Evolutionary conservation across 2,113 vertebrate species (phyloP).

Genomic region (Brachyistius frenatus): DNA sequence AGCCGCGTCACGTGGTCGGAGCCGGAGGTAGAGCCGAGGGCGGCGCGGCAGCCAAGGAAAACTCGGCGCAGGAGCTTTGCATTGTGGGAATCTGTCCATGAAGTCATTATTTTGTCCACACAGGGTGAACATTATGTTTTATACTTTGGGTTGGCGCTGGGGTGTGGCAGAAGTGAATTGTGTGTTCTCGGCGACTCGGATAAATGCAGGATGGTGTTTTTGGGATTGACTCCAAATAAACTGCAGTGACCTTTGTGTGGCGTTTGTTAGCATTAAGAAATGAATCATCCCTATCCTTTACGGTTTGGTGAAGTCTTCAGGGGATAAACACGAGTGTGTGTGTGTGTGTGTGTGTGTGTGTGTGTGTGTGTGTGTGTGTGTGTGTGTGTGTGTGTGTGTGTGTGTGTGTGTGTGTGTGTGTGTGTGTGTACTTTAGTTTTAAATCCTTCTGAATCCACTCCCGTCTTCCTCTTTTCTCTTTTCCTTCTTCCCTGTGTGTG

Average conservation of each 20-base stretch:
- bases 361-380: background rate
- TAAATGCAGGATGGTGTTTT: background rate
- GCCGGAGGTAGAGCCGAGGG: background rate
- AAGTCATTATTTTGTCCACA: conserved; percentile 8
- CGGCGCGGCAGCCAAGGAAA: conserved; percentile 21
- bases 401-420: too few relatives aligned
- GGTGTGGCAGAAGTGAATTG: background rate
- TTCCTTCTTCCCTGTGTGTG: background rate
- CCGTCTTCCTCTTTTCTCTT: background rate
- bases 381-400: too few relatives aligned
- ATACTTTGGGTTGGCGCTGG: background rate
- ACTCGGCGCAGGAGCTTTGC: background rate
- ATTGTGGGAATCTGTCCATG: conserved; percentile 9
- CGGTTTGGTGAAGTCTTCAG: background rate
- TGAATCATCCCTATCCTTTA: background rate
- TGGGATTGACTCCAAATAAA: background rate
- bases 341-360: rapidly evolving
- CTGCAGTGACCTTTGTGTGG: background rate
- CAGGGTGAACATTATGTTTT: background rate
- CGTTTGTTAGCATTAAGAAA: background rate
- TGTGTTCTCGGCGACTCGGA: background rate
- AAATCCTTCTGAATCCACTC: background rate
- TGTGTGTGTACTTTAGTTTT: background rate
- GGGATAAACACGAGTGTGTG: background rate
- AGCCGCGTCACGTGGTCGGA: background rate